These are phyloP conservation scores for Peromyscus eremicus DNA, from an alignment of 2,797 vertebrate genomes.

Conservation along the genomic window DNA sequence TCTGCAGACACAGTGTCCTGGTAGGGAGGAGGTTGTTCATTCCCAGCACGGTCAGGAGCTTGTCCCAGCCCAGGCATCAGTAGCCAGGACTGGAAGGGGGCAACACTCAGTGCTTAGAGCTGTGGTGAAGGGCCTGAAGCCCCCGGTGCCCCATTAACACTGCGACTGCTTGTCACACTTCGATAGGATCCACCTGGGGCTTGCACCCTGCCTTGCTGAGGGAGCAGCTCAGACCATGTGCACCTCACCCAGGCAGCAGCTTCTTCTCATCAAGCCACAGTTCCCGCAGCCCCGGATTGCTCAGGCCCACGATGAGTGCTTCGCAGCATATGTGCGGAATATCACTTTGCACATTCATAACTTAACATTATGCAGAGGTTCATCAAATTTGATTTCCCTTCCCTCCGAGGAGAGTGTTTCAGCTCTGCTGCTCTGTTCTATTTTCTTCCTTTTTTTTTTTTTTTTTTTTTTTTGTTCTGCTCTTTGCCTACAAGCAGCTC, in stretches of 20 bases:
- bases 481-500: slow-evolving; percentile 16
- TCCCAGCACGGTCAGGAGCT: background rate
- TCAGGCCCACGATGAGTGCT: background rate
- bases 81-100: accelerated
- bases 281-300: background rate
- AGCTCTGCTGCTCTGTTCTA: slow-evolving; percentile 70
- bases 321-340: background rate
- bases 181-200: background rate
- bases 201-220: background rate
- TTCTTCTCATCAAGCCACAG: background rate
- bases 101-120: background rate
- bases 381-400: slow-evolving; percentile 75
- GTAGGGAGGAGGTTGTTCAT: background rate
- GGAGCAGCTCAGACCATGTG: background rate
- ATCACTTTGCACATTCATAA: slow-evolving; percentile 46
- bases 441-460: background rate
- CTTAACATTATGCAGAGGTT: slow-evolving; percentile 68
- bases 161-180: too few relatives aligned
- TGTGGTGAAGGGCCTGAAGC: background rate
- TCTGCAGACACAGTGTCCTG: background rate
- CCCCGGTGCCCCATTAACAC: accelerated
- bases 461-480: too few relatives aligned
- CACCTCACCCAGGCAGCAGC: background rate
- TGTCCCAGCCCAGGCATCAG: background rate
- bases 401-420: slow-evolving; percentile 69